phyloP scores from a whole-genome alignment of 2,888 invertebrate species.

The Meiosimyza platycephala region DNA sequence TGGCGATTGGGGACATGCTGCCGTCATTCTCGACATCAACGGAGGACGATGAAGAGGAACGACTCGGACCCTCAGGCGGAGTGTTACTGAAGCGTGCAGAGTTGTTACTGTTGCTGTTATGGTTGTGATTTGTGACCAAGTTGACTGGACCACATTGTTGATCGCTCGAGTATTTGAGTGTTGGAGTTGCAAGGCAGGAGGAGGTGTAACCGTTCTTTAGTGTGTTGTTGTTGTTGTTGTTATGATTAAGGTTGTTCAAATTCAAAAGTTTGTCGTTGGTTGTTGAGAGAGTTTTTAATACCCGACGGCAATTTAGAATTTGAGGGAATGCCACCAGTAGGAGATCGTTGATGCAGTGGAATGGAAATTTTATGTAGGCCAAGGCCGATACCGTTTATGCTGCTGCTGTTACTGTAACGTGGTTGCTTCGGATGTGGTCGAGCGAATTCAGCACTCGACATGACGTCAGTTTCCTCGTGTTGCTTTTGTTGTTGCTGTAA shows the following conservation, averaged over 20 bases:
- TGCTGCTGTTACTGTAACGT: slow-evolving; percentile 40
- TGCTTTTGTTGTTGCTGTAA: slow-evolving; percentile 31
- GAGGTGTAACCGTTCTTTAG: slow-evolving; percentile 34
- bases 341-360: slow-evolving; percentile 48
- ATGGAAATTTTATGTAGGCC: slow-evolving; percentile 45
- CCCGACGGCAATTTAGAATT: slow-evolving; percentile 14
- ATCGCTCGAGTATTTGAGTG: slow-evolving; percentile 18
- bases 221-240: slow-evolving; percentile 36
- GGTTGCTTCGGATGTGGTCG: slow-evolving; percentile 56
- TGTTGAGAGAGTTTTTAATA: slow-evolving; percentile 27
- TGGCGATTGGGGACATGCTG: slow-evolving; percentile 47
- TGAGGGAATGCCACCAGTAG: slow-evolving; percentile 29
- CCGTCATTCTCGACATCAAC: slow-evolving; percentile 49
- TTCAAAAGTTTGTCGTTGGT: slow-evolving; percentile 24
- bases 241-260: slow-evolving; percentile 34
- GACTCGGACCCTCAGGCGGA: slow-evolving; percentile 22
- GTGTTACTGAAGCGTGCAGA: slow-evolving; percentile 25
- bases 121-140: slow-evolving; percentile 49
- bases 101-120: slow-evolving; percentile 21
- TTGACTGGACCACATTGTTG: slow-evolving; percentile 56
- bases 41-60: slow-evolving; percentile 43
- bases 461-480: slow-evolving; percentile 38
- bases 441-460: slow-evolving; percentile 50
- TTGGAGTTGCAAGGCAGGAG: slow-evolving; percentile 15
- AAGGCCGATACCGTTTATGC: slow-evolving; percentile 37